Evolutionary conservation across 1,140 invertebrate species (phyloP).

Genomic region (Thalassaphorura encarpata): DNA sequence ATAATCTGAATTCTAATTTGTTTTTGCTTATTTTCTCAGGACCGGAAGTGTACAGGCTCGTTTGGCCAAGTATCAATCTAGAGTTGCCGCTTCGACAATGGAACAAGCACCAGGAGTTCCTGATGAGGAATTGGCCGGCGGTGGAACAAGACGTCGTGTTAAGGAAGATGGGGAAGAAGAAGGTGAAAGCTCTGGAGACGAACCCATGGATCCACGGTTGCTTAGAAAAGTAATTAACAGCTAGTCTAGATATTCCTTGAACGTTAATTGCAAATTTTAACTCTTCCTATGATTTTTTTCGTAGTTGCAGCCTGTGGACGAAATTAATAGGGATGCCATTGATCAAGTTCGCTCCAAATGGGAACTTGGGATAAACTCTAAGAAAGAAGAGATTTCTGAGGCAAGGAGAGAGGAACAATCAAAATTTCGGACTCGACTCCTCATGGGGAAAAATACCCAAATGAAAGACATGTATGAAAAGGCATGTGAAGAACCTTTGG

Average conservation of each 20-base stretch:
- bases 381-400: constrained; percentile 57
- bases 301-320: constrained; percentile 1
- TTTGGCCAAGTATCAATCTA: constrained; percentile 25
- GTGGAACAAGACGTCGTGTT: not conserved
- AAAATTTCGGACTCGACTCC: constrained; percentile 66
- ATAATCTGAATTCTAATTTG: not conserved
- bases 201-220: constrained; percentile 12
- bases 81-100: constrained; percentile 59
- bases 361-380: constrained; percentile 49
- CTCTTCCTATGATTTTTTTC: not conserved
- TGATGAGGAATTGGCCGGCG: constrained; percentile 59
- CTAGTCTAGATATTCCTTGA: no score
- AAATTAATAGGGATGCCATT: constrained; percentile 26
- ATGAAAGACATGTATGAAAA: constrained; percentile 87
- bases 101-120: no score
- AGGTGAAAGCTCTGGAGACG: no score
- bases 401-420: constrained; percentile 80
- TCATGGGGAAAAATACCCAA: constrained; percentile 67
- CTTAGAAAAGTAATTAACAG: no score
- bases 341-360: constrained; percentile 48
- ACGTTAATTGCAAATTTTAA: no score
- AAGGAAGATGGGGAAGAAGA: constrained; percentile 6
- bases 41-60: constrained; percentile 15
- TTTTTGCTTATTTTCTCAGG: constrained; percentile 1
- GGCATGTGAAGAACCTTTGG: constrained; percentile 60